A percentile compares a stretch with the other conserved stretches of the same genome.
These are phyloP conservation scores for Apis cerana DNA, from an alignment of 1,140 invertebrate species.

Conservation along the genomic window DNA sequence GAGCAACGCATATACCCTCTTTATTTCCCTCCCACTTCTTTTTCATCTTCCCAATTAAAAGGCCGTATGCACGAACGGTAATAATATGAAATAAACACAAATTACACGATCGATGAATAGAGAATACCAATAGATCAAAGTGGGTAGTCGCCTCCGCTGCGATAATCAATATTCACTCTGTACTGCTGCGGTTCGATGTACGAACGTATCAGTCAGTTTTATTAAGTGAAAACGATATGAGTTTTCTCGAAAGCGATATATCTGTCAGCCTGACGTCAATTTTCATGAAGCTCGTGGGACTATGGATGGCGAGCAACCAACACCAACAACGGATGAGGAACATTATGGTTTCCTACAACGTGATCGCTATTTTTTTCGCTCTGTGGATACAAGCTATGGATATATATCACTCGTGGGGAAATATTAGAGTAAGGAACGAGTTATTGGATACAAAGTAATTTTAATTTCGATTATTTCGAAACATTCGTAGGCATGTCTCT, in stretches of 20 bases:
- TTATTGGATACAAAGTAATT: too few species aligned
- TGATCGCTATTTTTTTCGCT: neutral
- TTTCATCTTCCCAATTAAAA: neutral
- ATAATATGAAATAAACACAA: neutral
- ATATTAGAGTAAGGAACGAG: too few species aligned
- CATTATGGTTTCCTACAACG: conserved; percentile 16
- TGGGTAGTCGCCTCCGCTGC: neutral
- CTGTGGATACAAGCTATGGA: conserved; percentile 9
- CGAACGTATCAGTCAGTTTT: neutral
- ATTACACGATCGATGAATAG: neutral
- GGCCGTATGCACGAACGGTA: too few species aligned
- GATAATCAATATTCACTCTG: neutral
- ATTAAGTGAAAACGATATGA: neutral
- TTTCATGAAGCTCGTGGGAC: conserved; percentile 54
- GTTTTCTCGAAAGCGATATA: neutral
- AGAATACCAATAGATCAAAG: neutral
- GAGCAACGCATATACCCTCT: neutral
- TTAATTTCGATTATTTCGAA: too few species aligned
- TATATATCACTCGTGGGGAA: conserved; percentile 23
- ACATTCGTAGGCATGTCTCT: neutral
- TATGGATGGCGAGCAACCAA: conserved; percentile 37
- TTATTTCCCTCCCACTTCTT: neutral
- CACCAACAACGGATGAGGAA: neutral
- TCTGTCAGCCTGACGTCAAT: conserved; percentile 44
- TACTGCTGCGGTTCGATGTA: neutral